Percentiles rank a stretch among this genome's conserved stretches.
Evolutionary conservation across 2,113 vertebrate species (phyloP).

Genomic region (Pyxicephalus adspersus): DNA sequence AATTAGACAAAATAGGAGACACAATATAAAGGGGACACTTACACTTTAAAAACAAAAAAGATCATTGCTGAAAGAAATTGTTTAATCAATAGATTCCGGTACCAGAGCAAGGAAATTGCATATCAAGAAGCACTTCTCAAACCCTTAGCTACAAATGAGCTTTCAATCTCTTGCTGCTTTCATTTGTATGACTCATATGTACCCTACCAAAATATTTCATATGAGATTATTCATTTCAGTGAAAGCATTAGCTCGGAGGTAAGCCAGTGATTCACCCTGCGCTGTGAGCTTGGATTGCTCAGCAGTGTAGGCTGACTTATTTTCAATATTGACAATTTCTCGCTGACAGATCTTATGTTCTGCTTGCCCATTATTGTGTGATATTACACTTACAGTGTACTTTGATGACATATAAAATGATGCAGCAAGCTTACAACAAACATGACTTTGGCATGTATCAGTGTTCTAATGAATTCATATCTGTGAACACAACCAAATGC

Average conservation of each 20-base stretch:
- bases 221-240: constrained; percentile 6
- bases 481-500: no score
- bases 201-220: constrained; percentile 20
- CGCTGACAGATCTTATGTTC: not conserved
- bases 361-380: constrained; percentile 14
- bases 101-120: constrained; percentile 3
- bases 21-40: no score
- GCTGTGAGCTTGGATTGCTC: constrained; percentile 2
- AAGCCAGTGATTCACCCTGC: constrained; percentile 11
- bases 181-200: constrained; percentile 23
- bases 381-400: constrained; percentile 7
- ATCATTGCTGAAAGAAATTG: no score
- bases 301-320: not conserved
- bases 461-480: no score
- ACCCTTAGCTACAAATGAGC: not conserved
- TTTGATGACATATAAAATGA: constrained; percentile 5
- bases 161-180: constrained; percentile 1
- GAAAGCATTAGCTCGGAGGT: constrained; percentile 3
- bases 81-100: not conserved
- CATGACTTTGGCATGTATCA: not conserved
- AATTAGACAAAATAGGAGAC: no score
- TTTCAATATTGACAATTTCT: constrained; percentile 9
- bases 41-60: no score
- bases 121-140: not conserved
- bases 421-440: not conserved